These are phyloP conservation scores for Antedon bifida DNA, from an alignment of 35 echinoderm and acorn worm genomes.

Conservation along the genomic window DNA sequence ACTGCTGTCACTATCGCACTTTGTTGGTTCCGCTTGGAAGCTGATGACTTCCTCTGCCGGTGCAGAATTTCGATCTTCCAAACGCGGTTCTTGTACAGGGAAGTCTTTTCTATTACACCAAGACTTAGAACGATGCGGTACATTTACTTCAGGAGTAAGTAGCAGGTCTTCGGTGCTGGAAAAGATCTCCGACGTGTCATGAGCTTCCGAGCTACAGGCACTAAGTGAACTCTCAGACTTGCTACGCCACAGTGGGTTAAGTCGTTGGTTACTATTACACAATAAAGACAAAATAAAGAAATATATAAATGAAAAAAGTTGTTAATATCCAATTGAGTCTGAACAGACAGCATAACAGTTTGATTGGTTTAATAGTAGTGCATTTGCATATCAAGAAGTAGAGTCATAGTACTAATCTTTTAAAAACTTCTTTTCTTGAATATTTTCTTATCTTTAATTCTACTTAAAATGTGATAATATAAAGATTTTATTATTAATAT, in stretches of 20 bases:
- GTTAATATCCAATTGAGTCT: background rate
- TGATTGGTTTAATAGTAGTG: too few species aligned
- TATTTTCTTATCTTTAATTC: too few species aligned
- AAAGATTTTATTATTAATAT: too few species aligned
- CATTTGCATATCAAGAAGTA: too few species aligned
- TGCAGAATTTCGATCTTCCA: background rate
- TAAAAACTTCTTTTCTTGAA: too few species aligned
- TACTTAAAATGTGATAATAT: too few species aligned
- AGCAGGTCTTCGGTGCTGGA: slow-evolving; percentile 40
- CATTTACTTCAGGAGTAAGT: background rate
- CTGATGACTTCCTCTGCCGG: background rate
- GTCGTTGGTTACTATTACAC: slow-evolving; percentile 51
- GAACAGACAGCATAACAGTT: background rate
- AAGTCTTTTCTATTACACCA: background rate
- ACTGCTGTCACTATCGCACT: background rate
- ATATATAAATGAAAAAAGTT: background rate
- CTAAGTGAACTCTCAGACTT: slow-evolving; percentile 86
- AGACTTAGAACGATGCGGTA: background rate
- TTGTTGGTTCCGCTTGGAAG: background rate
- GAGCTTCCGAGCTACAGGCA: slow-evolving; percentile 44
- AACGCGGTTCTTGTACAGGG: background rate
- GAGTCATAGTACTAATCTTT: too few species aligned
- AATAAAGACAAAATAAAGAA: slow-evolving; percentile 1
- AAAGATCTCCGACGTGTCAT: slow-evolving; percentile 14
- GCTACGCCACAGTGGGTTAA: slow-evolving; percentile 72